These are phyloP conservation scores for Crypturellus undulatus DNA, from an alignment of 2,113 vertebrate genomes.

Conservation along the genomic window DNA sequence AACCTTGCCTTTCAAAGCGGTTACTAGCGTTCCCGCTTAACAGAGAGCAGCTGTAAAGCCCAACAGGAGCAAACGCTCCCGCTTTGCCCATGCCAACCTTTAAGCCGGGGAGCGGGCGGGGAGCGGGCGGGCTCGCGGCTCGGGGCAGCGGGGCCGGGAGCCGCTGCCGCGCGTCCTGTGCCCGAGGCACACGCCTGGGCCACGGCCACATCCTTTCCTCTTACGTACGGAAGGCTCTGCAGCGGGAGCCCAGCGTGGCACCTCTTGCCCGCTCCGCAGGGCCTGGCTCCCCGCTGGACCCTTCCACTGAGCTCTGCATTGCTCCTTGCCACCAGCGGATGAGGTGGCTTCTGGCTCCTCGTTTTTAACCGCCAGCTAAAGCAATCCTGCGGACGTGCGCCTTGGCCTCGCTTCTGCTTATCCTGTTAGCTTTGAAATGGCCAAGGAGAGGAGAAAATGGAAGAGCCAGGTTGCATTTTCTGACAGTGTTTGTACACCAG, in stretches of 20 bases:
- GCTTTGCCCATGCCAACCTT: fast-evolving
- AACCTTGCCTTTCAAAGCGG: fast-evolving
- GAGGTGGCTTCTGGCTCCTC: neutral
- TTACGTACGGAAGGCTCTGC: neutral
- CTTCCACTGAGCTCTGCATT: neutral
- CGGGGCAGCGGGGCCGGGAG: fast-evolving
- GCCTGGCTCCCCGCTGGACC: neutral
- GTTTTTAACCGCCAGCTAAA: neutral
- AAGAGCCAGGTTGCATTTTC: neutral
- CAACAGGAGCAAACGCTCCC: no score
- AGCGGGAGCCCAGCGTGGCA: neutral
- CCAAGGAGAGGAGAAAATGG: neutral
- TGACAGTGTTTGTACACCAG: fast-evolving
- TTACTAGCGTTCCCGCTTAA: neutral
- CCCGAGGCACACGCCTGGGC: fast-evolving
- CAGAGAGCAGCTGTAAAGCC: neutral
- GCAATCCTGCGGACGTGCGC: neutral
- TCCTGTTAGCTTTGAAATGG: neutral
- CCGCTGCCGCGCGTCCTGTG: fast-evolving
- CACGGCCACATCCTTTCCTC: neutral
- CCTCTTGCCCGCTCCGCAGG: fast-evolving
- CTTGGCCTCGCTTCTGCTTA: neutral
- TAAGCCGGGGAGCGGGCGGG: neutral
- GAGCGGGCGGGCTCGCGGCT: fast-evolving
- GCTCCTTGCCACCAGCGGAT: neutral